Percentiles rank a stretch among this genome's conserved stretches.
These are phyloP conservation scores for Anoura caudifer DNA, from an alignment of 2,113 vertebrate genomes.

Conservation along the genomic window DNA sequence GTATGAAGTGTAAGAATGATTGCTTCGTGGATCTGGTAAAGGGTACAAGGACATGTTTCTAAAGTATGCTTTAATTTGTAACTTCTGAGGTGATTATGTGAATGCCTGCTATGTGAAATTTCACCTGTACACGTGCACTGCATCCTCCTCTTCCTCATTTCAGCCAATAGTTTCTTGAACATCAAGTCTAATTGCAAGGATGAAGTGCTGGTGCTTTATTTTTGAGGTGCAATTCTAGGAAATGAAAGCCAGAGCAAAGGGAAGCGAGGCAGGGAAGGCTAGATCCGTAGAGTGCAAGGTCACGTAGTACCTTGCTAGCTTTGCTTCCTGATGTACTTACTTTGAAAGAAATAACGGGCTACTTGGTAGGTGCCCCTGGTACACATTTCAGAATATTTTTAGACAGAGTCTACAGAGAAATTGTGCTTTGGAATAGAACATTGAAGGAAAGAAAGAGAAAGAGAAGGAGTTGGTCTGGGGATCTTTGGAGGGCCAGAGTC, in stretches of 20 bases:
- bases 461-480: not conserved
- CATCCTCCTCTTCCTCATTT: not conserved
- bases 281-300: no score
- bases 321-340: not conserved
- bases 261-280: not conserved
- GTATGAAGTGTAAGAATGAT: not conserved
- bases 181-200: not conserved
- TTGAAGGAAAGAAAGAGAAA: not conserved
- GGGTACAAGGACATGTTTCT: not conserved
- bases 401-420: not conserved
- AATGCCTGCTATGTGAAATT: not conserved
- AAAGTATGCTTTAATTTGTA: not conserved
- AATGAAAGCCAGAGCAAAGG: not conserved
- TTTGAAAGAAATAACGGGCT: not conserved
- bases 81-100: not conserved
- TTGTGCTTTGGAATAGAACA: not conserved
- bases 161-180: not conserved
- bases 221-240: not conserved
- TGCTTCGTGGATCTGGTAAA: not conserved
- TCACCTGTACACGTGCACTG: not conserved
- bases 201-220: not conserved
- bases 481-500: not conserved
- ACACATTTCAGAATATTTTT: not conserved
- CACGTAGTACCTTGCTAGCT: accelerated
- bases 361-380: not conserved